Evolutionary conservation across 2,113 vertebrate species (phyloP), one percentile per base, ranked within the genome.

Genomic region (Caracal caracal): DNA sequence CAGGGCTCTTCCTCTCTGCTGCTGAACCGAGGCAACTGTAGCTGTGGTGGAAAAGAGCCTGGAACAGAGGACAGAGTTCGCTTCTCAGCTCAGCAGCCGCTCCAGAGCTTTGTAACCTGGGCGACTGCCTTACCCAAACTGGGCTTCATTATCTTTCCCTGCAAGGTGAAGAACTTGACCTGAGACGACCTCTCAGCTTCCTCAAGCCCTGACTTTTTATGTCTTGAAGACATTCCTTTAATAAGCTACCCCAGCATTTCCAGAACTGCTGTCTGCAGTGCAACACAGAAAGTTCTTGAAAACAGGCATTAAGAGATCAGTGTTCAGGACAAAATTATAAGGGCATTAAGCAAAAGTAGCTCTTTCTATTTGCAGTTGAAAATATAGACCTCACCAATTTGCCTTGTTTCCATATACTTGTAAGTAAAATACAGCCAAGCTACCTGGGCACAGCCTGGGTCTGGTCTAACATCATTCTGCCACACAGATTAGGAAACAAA

Each of bases 211-310:
- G 83, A 78, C 35, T 79, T 78, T 16, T 47, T 66, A 1, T 61
- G 66, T 85, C 47, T 85, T 43, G 37, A 59, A 84, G 56, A 49
- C 24, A 26, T 20, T 26, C 4, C 35, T 70, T 94, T 94, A 95
- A 83, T 93, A 88, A 97, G 70, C 40, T 84, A 28, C n/a, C 30
- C n/a, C 26, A 59, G 40, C 33, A 24, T 68, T 70, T 95, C 66
- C n/a, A 28, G 26, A 83, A 71, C 43, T 11, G 4, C 49, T 85
- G 47, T 92, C 84, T 76, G 16, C 10, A 22, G 1, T 26, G 3
- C 49, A 68, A 56, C 78, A 35, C 30, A 37, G 22, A 93, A 70
- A 43, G 33, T 15, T 10, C 61, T 78, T 79, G 10, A 93, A 2
- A 33, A 49, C 12, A 68, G 35, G 19, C 19, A 1, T 68, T 47